These are phyloP conservation scores for Stenodema calcarata DNA, from an alignment of 2,888 invertebrate genomes.

Conservation along the genomic window DNA sequence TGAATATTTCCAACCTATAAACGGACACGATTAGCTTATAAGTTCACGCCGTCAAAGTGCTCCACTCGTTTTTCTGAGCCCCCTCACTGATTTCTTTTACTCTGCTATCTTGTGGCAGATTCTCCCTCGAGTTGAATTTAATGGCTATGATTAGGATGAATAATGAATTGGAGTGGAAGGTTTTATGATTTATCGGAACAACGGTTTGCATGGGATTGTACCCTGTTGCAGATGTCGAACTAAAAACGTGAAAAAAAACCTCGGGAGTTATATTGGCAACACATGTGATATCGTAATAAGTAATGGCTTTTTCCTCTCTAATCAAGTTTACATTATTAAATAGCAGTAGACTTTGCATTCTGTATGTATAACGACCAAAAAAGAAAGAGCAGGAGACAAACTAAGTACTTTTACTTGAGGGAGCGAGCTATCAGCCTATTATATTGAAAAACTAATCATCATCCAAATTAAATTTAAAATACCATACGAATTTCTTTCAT, in stretches of 20 bases:
- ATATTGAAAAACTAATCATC: too few species aligned
- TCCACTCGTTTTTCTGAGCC: neutral
- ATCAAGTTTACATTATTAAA: too few species aligned
- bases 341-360: too few species aligned
- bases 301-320: neutral
- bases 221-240: neutral
- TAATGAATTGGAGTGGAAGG: neutral
- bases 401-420: too few species aligned
- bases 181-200: neutral
- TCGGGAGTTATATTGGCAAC: neutral
- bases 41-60: constrained; percentile 19
- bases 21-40: constrained; percentile 20
- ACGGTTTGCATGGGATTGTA: neutral
- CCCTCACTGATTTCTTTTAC: neutral
- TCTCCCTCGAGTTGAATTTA: neutral
- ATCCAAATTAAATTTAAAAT: too few species aligned
- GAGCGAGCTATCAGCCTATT: too few species aligned
- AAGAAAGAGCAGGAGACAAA: too few species aligned
- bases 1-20: constrained; percentile 28
- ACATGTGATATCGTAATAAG: neutral
- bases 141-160: constrained; percentile 22
- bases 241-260: neutral
- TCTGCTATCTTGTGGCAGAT: neutral
- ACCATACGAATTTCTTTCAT: too few species aligned
- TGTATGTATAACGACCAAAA: too few species aligned